Evolutionary conservation across 2,797 vertebrate species (phyloP), one percentile per base, ranked within the genome.

Genomic region (Oryzias dopingdopingensis): DNA sequence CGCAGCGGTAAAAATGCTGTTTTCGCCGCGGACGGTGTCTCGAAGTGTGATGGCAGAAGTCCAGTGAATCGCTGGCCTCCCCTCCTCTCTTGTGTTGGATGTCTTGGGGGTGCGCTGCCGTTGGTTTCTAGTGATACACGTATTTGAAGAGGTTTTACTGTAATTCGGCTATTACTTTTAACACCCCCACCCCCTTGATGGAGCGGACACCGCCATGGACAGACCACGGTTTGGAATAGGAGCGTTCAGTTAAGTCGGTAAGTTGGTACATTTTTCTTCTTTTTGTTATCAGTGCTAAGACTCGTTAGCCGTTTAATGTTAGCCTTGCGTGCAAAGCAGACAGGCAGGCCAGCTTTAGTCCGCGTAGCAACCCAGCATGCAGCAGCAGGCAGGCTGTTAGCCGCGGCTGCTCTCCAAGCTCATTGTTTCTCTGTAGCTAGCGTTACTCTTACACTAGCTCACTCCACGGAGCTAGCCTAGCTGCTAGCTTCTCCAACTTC

Each of bases 1-100:
- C 56, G 67, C 71, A 47, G 65, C 62, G 74, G 70, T 62, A 56
- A 75, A 74, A 77, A 86, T 78, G 79, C 52, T 82, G 81, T 86
- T 84, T 74, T 85, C 85, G 82, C 62, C 72, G 83, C 69, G 88
- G 88, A 90, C 86, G 86, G 82, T 81, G 75, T 85, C 88, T 80
- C 76, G 65, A 70, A 87, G 90, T 86, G 89, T 89, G 90, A 90
- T 89, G 92, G 92, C 92, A 89, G 85, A 77, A 87, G 89, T 92
- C 90, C 90, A 91, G 89, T 90, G 89, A 90, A 80, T 87, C 72
- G 82, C 91, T 89, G 90, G 90, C 90, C 90, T 92, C 84, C 85
- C 85, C 85, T 87, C 78, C 83, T 85, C 88, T 90, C 82, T 69
- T 77, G 84, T 86, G 81, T 51, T 88, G 92, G 91, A 88, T 91